phyloP scores from a whole-genome alignment of 2,113 vertebrate species.

The Chionis minor region DNA sequence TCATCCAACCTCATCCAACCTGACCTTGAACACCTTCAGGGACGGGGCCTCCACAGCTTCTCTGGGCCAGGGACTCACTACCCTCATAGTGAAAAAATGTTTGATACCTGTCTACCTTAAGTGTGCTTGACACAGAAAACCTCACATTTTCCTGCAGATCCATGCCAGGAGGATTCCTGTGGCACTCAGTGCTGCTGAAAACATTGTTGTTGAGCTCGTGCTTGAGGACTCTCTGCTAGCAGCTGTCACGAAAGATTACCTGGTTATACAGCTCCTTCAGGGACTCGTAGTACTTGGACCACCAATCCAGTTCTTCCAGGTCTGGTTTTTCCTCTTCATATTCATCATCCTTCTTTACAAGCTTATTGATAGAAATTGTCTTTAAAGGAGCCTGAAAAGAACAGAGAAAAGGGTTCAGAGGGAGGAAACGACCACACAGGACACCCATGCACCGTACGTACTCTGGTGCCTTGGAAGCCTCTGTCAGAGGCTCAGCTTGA shows the following conservation, averaged over 20 bases:
- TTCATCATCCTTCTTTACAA: slow-evolving; percentile 66
- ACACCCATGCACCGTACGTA: not conserved
- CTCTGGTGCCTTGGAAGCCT: not conserved
- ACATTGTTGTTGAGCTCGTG: not conserved
- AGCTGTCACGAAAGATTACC: slow-evolving; percentile 61
- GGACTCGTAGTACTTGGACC: slow-evolving; percentile 94
- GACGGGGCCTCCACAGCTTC: too few species aligned
- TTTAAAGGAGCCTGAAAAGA: slow-evolving; percentile 76
- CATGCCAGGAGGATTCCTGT: not conserved
- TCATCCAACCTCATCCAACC: too few species aligned
- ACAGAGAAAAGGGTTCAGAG: not conserved
- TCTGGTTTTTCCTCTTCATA: slow-evolving; percentile 88
- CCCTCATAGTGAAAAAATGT: too few species aligned
- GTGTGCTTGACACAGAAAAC: not conserved
- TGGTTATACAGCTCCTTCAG: slow-evolving; percentile 83
- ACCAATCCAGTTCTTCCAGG: slow-evolving; percentile 92
- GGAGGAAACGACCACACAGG: not conserved
- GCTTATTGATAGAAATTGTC: slow-evolving; percentile 66
- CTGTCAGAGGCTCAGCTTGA: not conserved
- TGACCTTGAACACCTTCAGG: too few species aligned
- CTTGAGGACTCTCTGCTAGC: not conserved
- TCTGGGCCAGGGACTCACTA: too few species aligned
- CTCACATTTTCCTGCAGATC: not conserved
- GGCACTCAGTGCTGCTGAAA: not conserved
- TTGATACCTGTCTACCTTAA: not conserved